A percentile compares a stretch with the other conserved stretches of the same genome.
phyloP scores from a whole-genome alignment of 2,797 vertebrate species.

The Peromyscus aztecus region DNA sequence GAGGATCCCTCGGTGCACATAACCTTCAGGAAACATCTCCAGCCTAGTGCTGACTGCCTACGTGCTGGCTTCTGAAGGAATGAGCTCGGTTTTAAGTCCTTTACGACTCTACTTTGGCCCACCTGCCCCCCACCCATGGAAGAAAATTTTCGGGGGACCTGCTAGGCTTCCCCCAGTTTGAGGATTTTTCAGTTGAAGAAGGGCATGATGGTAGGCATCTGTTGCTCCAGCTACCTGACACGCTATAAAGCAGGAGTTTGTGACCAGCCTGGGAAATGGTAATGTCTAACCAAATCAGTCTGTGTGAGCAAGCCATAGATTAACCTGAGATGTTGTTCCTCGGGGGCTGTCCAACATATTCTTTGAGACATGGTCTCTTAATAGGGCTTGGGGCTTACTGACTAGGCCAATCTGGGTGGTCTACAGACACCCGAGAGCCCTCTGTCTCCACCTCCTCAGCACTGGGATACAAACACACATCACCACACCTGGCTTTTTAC shows the following conservation, averaged over 20 bases:
- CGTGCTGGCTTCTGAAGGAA: neutral
- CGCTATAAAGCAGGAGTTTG: neutral
- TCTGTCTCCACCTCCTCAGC: too few species aligned
- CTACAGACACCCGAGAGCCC: neutral
- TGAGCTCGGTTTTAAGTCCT: neutral
- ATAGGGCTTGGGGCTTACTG: neutral
- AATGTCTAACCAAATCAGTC: neutral
- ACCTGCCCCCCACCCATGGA: rapidly evolving
- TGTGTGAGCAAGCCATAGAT: neutral
- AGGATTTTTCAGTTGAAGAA: constrained; percentile 33
- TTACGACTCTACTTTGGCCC: neutral
- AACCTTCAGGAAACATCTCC: neutral
- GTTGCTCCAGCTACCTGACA: neutral
- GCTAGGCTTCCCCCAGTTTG: neutral
- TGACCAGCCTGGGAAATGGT: neutral
- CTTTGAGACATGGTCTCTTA: neutral
- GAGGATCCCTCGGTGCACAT: constrained; percentile 54
- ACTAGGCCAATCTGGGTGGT: neutral
- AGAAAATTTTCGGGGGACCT: neutral
- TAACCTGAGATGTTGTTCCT: neutral
- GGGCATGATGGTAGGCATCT: neutral
- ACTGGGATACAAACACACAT: neutral
- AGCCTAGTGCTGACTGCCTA: rapidly evolving
- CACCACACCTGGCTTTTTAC: neutral
- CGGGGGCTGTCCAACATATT: neutral